A percentile compares a stretch with the other conserved stretches of the same genome.
Evolutionary conservation across 2,797 vertebrate species (phyloP).

Genomic region (Emydoidea blandingii): DNA sequence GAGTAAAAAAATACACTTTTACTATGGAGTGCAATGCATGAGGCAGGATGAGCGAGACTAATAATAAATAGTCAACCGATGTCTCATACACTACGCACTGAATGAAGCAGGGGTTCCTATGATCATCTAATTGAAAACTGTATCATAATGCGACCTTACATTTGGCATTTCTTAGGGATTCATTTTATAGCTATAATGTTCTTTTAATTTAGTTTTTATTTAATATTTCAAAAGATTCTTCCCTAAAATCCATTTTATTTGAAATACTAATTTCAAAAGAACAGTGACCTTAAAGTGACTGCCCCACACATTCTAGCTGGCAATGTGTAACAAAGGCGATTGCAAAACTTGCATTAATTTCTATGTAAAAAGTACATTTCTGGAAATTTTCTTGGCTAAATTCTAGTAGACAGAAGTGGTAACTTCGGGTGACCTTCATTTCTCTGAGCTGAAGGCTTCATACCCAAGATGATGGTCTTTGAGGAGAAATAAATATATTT

Average conservation of each 20-base stretch:
- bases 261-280: too few relatives aligned
- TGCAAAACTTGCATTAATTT: not conserved
- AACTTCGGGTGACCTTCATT: not conserved
- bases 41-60: not conserved
- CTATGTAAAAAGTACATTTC: not conserved
- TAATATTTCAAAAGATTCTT: too few relatives aligned
- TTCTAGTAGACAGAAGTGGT: not conserved
- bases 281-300: not conserved
- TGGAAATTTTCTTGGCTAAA: not conserved
- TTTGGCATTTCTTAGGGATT: not conserved
- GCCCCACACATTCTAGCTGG: not conserved
- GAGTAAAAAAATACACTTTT: not conserved
- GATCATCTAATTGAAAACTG: not conserved
- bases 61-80: not conserved
- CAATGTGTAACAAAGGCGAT: not conserved
- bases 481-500: not conserved
- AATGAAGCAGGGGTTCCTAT: not conserved
- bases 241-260: not conserved
- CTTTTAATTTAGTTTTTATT: not conserved
- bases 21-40: not conserved
- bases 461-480: not conserved
- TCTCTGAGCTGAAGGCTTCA: not conserved
- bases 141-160: too few relatives aligned
- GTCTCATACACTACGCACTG: rapidly evolving
- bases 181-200: not conserved